phyloP scores from a whole-genome alignment of 2,888 invertebrate genomes.

The Neoitamus cyanurus region DNA sequence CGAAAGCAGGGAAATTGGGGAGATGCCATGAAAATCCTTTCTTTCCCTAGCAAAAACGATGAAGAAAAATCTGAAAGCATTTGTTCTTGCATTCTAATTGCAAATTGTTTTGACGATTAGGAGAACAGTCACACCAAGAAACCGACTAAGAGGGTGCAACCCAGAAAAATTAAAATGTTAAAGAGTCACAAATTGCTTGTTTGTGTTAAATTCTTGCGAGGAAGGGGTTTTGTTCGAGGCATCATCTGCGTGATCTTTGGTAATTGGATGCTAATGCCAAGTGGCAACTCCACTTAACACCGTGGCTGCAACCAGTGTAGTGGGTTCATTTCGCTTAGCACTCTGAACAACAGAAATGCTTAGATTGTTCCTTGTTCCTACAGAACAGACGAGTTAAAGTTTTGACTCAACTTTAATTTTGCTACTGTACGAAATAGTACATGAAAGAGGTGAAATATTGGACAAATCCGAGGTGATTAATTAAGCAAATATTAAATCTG shows the following conservation, averaged over 20 bases:
- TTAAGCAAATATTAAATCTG: too few species aligned
- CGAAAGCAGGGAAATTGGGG: slow-evolving; percentile 36
- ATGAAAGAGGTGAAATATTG: too few species aligned
- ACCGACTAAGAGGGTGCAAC: background rate
- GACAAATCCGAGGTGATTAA: too few species aligned
- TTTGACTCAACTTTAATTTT: background rate
- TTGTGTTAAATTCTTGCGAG: background rate
- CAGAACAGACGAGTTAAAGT: background rate
- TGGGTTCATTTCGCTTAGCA: background rate
- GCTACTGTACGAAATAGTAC: too few species aligned
- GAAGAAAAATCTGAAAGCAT: slow-evolving; percentile 27
- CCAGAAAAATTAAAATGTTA: background rate
- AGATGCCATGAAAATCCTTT: slow-evolving; percentile 26
- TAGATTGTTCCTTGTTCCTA: background rate
- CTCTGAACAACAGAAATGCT: background rate
- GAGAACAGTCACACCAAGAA: background rate
- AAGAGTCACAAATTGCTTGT: background rate
- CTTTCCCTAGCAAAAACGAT: background rate
- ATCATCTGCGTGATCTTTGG: background rate
- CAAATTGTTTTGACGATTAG: background rate
- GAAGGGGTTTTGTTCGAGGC: background rate
- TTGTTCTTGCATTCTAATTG: slow-evolving; percentile 32
- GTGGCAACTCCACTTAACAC: background rate
- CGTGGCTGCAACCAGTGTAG: background rate
- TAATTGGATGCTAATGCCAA: background rate